Evolutionary conservation across 1,140 invertebrate species (phyloP).

Genomic region (Habropoda laboriosa): DNA sequence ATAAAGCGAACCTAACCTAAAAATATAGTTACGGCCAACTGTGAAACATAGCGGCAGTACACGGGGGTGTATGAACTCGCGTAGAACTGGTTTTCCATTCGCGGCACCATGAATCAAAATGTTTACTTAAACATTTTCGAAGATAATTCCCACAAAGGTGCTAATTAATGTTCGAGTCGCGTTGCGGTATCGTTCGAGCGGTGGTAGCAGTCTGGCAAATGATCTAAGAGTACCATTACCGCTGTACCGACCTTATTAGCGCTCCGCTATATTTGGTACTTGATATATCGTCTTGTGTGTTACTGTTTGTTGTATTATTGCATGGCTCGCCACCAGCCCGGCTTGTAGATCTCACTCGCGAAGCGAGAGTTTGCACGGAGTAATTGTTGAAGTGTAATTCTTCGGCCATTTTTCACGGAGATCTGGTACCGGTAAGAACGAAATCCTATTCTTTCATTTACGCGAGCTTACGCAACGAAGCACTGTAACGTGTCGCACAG

Average conservation of each 20-base stretch:
- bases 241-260: not conserved
- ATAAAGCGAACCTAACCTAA: no score
- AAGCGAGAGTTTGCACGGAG: not conserved
- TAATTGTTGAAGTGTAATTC: not conserved
- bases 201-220: not conserved
- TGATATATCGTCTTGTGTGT: conserved; percentile 11
- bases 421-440: not conserved
- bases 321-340: not conserved
- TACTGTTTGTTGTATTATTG: not conserved
- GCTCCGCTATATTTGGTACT: not conserved
- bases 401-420: not conserved
- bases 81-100: no score
- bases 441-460: no score
- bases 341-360: not conserved
- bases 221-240: conserved; percentile 6
- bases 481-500: no score
- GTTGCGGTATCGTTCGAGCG: not conserved
- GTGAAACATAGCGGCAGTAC: no score
- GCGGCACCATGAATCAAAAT: not conserved
- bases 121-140: not conserved
- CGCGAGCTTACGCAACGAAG: not conserved
- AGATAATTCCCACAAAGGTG: not conserved
- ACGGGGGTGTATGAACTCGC: no score
- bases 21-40: no score
- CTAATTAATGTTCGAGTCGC: not conserved